These are phyloP conservation scores for Carassius carassius DNA, from an alignment of 2,113 vertebrate species.

Conservation along the genomic window DNA sequence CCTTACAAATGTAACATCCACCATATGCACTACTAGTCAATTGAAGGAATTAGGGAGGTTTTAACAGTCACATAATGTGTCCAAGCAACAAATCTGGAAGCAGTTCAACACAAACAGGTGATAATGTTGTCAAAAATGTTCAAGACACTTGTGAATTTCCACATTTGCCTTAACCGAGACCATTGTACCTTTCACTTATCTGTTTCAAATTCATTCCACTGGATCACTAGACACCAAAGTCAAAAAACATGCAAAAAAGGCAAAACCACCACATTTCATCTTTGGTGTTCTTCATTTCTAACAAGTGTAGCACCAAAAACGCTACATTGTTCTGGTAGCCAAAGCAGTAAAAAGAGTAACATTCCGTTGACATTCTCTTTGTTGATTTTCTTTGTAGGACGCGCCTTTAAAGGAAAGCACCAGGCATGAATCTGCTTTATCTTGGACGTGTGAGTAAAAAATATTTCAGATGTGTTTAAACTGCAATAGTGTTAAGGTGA, in stretches of 20 bases:
- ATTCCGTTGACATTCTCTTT: slow-evolving; percentile 54
- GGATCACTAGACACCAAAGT: slow-evolving; percentile 22
- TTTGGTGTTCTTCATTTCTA: slow-evolving; percentile 54
- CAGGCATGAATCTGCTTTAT: neutral
- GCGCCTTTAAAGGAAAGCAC: neutral
- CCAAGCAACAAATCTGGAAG: slow-evolving; percentile 3
- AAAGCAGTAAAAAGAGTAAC: slow-evolving; percentile 48
- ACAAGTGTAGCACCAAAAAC: slow-evolving; percentile 44
- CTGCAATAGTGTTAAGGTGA: neutral
- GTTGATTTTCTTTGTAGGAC: slow-evolving; percentile 27
- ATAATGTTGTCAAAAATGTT: neutral
- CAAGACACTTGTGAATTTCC: slow-evolving; percentile 54
- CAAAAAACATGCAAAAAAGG: slow-evolving; percentile 34
- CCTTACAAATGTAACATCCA: slow-evolving; percentile 43
- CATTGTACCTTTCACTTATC: neutral
- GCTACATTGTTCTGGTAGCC: slow-evolving; percentile 39
- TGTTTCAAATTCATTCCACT: slow-evolving; percentile 2
- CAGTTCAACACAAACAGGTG: neutral
- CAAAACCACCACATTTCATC: slow-evolving; percentile 21
- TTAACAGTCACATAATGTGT: slow-evolving; percentile 45
- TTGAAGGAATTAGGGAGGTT: slow-evolving; percentile 5
- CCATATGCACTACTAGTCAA: neutral
- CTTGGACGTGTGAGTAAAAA: neutral
- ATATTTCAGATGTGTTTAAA: slow-evolving; percentile 15
- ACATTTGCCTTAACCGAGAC: slow-evolving; percentile 24